Base-by-base conservation (phyloP, 2,797 vertebrate species). In the Champsocephalus gunnari region DNA sequence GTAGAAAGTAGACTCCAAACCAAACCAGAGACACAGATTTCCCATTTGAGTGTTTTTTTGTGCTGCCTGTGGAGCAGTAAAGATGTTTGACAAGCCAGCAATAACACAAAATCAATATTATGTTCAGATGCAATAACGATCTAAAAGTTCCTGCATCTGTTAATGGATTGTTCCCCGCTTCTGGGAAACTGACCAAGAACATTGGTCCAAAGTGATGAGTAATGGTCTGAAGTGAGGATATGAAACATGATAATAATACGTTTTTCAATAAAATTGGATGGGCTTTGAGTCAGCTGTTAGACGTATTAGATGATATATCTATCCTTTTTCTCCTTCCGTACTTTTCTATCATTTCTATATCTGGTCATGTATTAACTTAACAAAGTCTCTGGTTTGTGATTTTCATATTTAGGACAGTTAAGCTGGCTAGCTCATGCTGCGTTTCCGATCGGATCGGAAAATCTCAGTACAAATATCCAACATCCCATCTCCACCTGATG, bases 181-280 rank as follows among this genome's bases (percentile, higher is more conserved):
- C 86, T 88, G 75, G 83, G 75, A 88, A 82, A 61, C 45, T 28
- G 64, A 81, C 75, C 80, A 83, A 85, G 71, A 75, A 47, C 68
- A 59, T 66, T 67, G 50, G 56, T 34, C 56, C 38, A 55, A 66
- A 75, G 75, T 53, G 71, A 68, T 88, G 79, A 87, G 34, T 80
- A 73, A 88, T 71, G n/a, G 41, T 54, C 75, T 6, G 11, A 72
- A 67, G 51, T 61, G 66, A 54, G 56, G 49, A 69, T 55, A 21
- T 81, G 32, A 71, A 71, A 77, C 58, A 63, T 71, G 28, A 32
- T 75, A 54, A 63, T 70, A 16, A 48, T 43, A 4, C 53, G 12
- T 50, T 51, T 72, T 12, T 58, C n/a, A 63, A 56, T 65, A 58
- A 51, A 54, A 66, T 9, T 44, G 12, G 21, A 21, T 49, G 13